These are phyloP conservation scores for Lithosia quadra DNA, from an alignment of 2,888 invertebrate genomes.

Conservation along the genomic window DNA sequence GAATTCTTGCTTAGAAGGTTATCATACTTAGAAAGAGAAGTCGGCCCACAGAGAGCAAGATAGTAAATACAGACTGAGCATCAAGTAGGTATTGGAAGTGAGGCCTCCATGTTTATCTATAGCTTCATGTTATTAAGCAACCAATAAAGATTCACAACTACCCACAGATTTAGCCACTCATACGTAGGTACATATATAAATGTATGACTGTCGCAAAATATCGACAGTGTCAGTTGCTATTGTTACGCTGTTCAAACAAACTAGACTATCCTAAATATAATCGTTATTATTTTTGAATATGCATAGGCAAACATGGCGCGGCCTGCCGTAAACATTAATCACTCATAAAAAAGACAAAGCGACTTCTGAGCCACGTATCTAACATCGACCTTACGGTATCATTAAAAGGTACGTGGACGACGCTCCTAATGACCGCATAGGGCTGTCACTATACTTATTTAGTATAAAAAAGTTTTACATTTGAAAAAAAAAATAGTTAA, in stretches of 20 bases:
- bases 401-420: conserved; percentile 69
- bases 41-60: too few species aligned
- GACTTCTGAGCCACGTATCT: conserved; percentile 74
- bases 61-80: too few species aligned
- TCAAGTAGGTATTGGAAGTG: too few species aligned
- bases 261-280: conserved; percentile 50
- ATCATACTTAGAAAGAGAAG: too few species aligned
- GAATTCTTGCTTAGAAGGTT: too few species aligned
- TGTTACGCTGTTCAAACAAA: conserved; percentile 53
- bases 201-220: conserved; percentile 1
- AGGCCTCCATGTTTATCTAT: too few species aligned
- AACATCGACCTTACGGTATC: conserved; percentile 72
- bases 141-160: too few species aligned
- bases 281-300: conserved; percentile 72
- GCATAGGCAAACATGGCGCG: conserved; percentile 69
- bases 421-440: conserved; percentile 68
- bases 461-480: neutral
- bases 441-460: conserved; percentile 28
- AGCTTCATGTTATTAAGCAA: too few species aligned
- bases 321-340: conserved; percentile 78
- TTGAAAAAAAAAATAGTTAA: too few species aligned
- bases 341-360: conserved; percentile 86
- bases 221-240: conserved; percentile 43
- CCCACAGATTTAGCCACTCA: too few species aligned
- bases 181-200: too few species aligned